Evolutionary conservation across 2,113 vertebrate species (phyloP).

Genomic region (Paramormyrops kingsleyae): DNA sequence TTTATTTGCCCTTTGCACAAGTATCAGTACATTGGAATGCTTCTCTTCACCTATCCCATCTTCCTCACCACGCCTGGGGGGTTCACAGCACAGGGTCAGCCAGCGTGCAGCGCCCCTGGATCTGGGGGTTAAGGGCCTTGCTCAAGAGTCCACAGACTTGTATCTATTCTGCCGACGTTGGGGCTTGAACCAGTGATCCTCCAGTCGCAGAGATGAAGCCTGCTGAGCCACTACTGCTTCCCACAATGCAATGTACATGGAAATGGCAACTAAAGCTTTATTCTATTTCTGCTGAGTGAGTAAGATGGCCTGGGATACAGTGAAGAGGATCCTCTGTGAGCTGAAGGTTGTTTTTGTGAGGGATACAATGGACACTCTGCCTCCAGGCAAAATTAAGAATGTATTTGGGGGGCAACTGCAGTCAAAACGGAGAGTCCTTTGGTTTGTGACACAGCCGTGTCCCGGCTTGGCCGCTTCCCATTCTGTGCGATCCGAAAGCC

Average conservation of each 20-base stretch:
- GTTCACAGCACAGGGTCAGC: background rate
- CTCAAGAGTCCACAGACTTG: background rate
- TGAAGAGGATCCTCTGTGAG: background rate
- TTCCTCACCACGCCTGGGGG: background rate
- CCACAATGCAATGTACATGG: background rate
- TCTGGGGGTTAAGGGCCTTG: background rate
- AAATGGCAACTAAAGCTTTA: background rate
- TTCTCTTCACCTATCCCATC: background rate
- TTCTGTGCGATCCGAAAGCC: background rate
- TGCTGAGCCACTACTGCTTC: background rate
- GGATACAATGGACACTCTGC: background rate
- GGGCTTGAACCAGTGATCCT: background rate
- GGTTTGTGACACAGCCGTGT: background rate
- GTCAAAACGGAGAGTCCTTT: background rate
- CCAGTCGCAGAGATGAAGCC: background rate
- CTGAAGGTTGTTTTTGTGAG: background rate
- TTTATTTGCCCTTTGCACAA: background rate
- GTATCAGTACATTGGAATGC: background rate
- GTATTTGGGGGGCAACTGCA: background rate
- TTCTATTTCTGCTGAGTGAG: background rate
- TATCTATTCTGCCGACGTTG: background rate
- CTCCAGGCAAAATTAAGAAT: background rate
- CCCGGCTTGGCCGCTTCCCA: background rate
- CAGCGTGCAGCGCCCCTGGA: background rate
- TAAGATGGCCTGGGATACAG: background rate